phyloP scores from a whole-genome alignment of 2,113 vertebrate genomes.

The Brevimyrus niger region DNA sequence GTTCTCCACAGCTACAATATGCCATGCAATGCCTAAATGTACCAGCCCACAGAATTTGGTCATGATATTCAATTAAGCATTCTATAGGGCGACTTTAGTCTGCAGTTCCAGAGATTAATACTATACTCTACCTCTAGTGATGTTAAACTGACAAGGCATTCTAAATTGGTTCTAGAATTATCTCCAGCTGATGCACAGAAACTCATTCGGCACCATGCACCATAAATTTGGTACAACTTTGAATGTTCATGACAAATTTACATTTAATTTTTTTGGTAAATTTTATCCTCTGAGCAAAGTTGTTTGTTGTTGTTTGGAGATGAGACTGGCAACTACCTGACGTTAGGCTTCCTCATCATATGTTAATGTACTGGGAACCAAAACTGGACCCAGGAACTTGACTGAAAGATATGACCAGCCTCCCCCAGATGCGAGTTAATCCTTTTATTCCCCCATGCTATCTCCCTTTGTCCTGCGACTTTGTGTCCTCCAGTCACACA shows the following conservation, averaged over 20 bases:
- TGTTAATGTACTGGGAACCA: background rate
- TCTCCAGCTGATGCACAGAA: background rate
- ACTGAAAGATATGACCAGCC: background rate
- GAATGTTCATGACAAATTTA: background rate
- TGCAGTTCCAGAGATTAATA: background rate
- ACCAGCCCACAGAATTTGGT: background rate
- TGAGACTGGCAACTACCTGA: background rate
- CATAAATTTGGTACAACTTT: background rate
- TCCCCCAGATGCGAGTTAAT: background rate
- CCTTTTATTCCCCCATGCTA: background rate
- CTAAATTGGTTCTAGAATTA: background rate
- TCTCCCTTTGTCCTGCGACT: background rate
- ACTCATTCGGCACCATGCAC: background rate
- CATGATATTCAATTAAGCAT: background rate
- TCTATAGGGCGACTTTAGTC: background rate
- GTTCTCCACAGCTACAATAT: background rate
- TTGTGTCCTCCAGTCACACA: background rate
- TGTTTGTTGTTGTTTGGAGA: background rate
- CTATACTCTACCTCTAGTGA: background rate
- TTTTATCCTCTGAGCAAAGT: background rate
- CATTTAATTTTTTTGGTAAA: background rate
- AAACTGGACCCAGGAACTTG: background rate
- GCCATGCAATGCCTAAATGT: background rate
- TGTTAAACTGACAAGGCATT: background rate
- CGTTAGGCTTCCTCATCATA: background rate